Conservation (phyloP, 2,797 vertebrate genomes). For the Aphelocoma californica region DNA sequence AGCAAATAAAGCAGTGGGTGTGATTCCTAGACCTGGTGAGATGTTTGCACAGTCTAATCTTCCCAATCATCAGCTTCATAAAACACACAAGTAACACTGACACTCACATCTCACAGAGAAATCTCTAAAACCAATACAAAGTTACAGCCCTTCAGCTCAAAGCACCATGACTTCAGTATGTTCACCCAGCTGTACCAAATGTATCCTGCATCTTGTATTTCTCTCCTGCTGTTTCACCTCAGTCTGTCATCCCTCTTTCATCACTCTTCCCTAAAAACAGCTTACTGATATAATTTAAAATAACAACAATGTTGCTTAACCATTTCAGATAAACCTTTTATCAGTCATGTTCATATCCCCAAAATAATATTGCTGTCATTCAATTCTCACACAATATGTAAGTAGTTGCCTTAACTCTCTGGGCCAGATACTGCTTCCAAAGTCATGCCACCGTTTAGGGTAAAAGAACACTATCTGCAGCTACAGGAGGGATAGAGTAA, state of each 20-base stretch:
- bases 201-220: rapidly evolving
- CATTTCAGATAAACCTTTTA: not conserved
- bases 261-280: not conserved
- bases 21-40: not conserved
- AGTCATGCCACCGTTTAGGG: not conserved
- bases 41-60: not conserved
- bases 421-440: not conserved
- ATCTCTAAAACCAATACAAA: not conserved
- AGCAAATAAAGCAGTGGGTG: not conserved
- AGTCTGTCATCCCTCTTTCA: not conserved
- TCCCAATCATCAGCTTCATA: not conserved
- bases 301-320: not conserved
- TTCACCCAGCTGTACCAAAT: not conserved
- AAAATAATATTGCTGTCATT: not conserved
- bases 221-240: not conserved
- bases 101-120: not conserved
- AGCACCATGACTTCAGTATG: not conserved
- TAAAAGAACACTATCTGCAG: not conserved
- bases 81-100: not conserved
- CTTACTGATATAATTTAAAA: not conserved
- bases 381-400: not conserved
- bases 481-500: not conserved
- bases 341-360: not conserved
- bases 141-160: not conserved
- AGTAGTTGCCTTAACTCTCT: not conserved